Evolutionary conservation across 2,888 invertebrate genomes (phyloP).

Genomic region (Amiota minor): DNA sequence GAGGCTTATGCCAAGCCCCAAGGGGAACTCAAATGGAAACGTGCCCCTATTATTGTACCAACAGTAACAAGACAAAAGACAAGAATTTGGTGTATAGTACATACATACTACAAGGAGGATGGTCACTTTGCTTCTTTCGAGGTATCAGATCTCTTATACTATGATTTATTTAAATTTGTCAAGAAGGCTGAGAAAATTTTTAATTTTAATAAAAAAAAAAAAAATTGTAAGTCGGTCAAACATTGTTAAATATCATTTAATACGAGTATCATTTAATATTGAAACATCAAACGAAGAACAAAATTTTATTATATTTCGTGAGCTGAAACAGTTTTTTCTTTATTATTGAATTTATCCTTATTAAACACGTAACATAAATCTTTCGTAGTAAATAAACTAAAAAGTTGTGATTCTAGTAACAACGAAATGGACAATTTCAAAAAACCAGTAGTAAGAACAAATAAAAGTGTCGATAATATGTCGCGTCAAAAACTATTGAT

Average conservation of each 20-base stretch:
- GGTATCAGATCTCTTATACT: constrained; percentile 80
- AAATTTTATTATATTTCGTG: not conserved
- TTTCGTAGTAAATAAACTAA: not conserved
- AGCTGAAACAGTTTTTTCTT: not conserved
- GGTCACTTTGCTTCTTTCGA: constrained; percentile 93
- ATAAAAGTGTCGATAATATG: constrained; percentile 84
- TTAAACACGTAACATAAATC: not conserved
- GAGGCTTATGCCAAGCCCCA: constrained; percentile 74
- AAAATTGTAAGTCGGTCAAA: not conserved
- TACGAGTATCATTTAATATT: too few species aligned
- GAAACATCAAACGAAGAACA: not conserved
- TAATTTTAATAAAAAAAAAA: not conserved
- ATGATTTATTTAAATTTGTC: constrained; percentile 80
- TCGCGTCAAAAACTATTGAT: constrained; percentile 98
- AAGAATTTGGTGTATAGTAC: constrained; percentile 81
- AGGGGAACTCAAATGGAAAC: constrained; percentile 55
- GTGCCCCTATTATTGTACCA: constrained; percentile 81
- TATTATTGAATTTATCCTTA: not conserved
- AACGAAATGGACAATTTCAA: constrained; percentile 54
- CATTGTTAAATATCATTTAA: not conserved
- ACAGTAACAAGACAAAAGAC: constrained; percentile 79
- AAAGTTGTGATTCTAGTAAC: not conserved
- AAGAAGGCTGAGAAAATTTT: constrained; percentile 67
- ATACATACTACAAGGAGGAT: constrained; percentile 79
- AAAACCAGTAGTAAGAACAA: constrained; percentile 55